These are phyloP conservation scores for Venturia canescens DNA, from an alignment of 1,140 invertebrate genomes.

Conservation along the genomic window DNA sequence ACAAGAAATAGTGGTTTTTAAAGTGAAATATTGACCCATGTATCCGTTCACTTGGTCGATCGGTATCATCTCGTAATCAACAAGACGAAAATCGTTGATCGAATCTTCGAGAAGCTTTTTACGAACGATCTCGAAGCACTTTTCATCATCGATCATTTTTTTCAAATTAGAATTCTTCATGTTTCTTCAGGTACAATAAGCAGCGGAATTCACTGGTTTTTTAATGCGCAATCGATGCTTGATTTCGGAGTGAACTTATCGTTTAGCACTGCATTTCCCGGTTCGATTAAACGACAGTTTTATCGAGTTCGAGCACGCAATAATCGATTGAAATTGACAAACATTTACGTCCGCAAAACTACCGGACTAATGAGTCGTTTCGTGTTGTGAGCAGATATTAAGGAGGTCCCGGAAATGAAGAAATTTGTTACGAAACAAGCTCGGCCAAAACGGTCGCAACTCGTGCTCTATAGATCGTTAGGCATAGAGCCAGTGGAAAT, in stretches of 20 bases:
- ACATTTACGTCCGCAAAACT: too few species aligned
- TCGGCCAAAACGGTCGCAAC: not conserved
- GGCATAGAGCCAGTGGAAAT: not conserved
- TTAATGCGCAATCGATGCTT: not conserved
- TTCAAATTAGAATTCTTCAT: slow-evolving; percentile 7
- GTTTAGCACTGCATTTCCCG: not conserved
- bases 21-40: slow-evolving; percentile 67
- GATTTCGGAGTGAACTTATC: not conserved
- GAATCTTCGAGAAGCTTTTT: slow-evolving; percentile 73
- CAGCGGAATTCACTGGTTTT: not conserved
- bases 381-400: too few species aligned
- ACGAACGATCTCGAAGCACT: slow-evolving; percentile 77
- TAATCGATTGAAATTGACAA: too few species aligned
- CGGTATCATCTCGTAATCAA: slow-evolving; percentile 63
- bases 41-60: slow-evolving; percentile 62
- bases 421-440: too few species aligned
- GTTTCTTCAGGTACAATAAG: not conserved
- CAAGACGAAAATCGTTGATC: slow-evolving; percentile 65
- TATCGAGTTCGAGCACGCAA: too few species aligned
- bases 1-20: slow-evolving; percentile 59
- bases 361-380: too few species aligned
- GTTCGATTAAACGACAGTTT: too few species aligned
- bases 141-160: slow-evolving; percentile 76
- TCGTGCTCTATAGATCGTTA: not conserved
- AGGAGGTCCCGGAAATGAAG: too few species aligned